Conservation (phyloP, 2,797 vertebrate species). For the Eidolon dupreanum region DNA sequence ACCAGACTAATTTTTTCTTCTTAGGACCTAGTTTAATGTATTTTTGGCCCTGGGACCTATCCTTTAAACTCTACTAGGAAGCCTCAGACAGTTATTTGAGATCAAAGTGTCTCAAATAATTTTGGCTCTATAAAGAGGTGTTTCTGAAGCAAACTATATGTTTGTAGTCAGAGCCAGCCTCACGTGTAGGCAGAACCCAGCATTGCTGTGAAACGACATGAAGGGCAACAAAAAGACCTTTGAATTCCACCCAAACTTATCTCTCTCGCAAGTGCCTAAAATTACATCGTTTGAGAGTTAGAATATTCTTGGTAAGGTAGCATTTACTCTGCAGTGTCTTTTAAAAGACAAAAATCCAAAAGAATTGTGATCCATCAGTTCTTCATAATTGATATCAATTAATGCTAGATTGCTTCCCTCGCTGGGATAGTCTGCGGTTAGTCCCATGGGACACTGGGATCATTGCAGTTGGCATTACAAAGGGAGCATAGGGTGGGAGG, state of each 20-base stretch:
- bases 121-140: background rate
- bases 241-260: background rate
- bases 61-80: slow-evolving; percentile 36
- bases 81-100: background rate
- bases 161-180: background rate
- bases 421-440: background rate
- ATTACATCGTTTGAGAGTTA: background rate
- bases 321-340: slow-evolving; percentile 13
- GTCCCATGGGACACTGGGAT: background rate
- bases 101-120: slow-evolving; percentile 58
- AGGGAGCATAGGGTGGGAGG: background rate
- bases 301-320: background rate
- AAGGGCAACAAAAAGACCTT: background rate
- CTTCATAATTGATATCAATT: slow-evolving; percentile 41
- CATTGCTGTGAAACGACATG: background rate
- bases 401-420: background rate
- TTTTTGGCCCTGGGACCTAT: background rate
- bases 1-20: background rate
- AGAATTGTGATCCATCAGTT: background rate
- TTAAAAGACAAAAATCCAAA: slow-evolving; percentile 3
- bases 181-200: background rate
- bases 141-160: background rate
- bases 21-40: slow-evolving; percentile 36
- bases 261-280: slow-evolving; percentile 15
- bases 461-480: slow-evolving; percentile 1